Conservation (phyloP, 2,113 vertebrate species). For the Zosterops lateralis region DNA sequence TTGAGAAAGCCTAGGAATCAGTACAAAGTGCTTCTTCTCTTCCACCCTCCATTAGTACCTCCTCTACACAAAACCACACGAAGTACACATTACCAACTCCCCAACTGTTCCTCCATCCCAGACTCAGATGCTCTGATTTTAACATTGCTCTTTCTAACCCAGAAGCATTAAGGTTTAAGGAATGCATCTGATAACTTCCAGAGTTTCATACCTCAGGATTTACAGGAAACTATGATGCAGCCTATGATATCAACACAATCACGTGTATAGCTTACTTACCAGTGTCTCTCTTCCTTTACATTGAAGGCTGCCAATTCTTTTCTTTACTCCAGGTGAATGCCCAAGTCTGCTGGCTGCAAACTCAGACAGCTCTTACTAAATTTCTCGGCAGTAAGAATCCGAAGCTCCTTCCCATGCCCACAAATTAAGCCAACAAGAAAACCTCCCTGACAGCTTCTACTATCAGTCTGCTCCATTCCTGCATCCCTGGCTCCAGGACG, state of each 20-base stretch:
- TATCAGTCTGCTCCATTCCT: not conserved
- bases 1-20: not conserved
- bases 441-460: not conserved
- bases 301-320: not conserved
- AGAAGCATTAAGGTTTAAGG: not conserved
- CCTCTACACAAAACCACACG: not conserved
- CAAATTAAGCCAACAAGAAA: not conserved
- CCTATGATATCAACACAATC: not conserved
- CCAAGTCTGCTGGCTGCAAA: not conserved
- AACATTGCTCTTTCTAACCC: not conserved
- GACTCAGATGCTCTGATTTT: not conserved
- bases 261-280: not conserved
- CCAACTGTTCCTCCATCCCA: not conserved
- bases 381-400: not conserved
- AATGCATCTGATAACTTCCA: not conserved
- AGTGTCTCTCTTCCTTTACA: not conserved
- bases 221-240: not conserved
- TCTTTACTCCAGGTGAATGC: not conserved
- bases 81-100: not conserved
- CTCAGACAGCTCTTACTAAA: not conserved
- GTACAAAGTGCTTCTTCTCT: not conserved
- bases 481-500: not conserved
- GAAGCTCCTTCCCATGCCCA: not conserved
- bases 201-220: not conserved
- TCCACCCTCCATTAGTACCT: not conserved